Conservation (phyloP, 2,888 invertebrate genomes). For the Agrotis segetum region DNA sequence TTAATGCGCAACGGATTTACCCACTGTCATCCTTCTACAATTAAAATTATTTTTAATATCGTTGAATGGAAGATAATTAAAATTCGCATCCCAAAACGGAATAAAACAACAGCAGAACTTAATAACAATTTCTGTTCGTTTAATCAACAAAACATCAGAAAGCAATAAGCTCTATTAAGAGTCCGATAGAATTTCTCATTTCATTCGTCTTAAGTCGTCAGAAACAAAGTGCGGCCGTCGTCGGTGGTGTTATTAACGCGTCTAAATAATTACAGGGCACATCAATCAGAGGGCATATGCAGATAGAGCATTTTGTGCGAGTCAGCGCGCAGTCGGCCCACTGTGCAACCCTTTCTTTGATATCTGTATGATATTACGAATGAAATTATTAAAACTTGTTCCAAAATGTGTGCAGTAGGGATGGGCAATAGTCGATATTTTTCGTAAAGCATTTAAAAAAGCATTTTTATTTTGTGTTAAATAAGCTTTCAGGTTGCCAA, state of each 20-base stretch:
- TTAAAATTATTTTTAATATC: constrained; percentile 51
- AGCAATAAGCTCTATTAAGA: constrained; percentile 88
- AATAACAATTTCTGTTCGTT: constrained; percentile 83
- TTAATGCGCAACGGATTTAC: constrained; percentile 69
- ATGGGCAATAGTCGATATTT: constrained; percentile 68
- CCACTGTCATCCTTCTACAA: constrained; percentile 52
- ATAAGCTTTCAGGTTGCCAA: too few relatives aligned
- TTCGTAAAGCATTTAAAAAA: background rate
- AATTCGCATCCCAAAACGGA: constrained; percentile 77
- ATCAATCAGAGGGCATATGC: constrained; percentile 90
- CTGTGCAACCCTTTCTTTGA: constrained; percentile 90
- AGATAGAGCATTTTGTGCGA: constrained; percentile 90
- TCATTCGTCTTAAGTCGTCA: constrained; percentile 90
- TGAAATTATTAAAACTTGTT: constrained; percentile 83
- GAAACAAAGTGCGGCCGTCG: constrained; percentile 89
- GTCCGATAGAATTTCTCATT: constrained; percentile 90
- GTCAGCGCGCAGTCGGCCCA: constrained; percentile 87
- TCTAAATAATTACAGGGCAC: constrained; percentile 91
- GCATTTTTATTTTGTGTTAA: background rate
- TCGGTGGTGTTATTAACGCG: constrained; percentile 91
- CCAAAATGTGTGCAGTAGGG: constrained; percentile 73
- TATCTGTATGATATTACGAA: constrained; percentile 89
- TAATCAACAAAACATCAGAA: constrained; percentile 90
- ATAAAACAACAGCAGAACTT: constrained; percentile 72
- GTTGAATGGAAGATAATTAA: constrained; percentile 69